Evolutionary conservation across 2,888 invertebrate species (phyloP), one percentile per base, ranked within the genome.

Genomic region (Aromia moschata): DNA sequence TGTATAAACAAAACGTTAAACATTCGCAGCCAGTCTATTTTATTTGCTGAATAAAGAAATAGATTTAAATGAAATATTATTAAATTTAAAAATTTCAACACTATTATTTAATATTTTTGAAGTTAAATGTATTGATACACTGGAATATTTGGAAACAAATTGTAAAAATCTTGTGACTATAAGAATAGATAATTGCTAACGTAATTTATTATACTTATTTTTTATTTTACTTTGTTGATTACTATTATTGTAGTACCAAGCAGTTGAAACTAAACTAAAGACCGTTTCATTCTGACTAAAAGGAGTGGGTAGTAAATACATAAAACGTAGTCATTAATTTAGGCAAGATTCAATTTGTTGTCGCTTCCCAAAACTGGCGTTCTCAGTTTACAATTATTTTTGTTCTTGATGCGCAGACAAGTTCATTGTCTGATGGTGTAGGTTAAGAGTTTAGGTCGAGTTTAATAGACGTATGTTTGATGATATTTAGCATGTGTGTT

Each of bases 241-340:
- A n/a, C n/a, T n/a, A n/a, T n/a, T n/a, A n/a, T 7, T 1, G 37
- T 37, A 2, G 37, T 37, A 12, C 14, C 2, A 12, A 18, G 4
- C n/a, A 17, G 14, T 14, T 25, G 43, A 43, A 11, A n/a, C 17
- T 20, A 12, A 9, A 11, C 10, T 12, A 43, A 40, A 10, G 15
- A 43, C 12, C 25, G 43, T 25, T 25, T 25, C 25, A 25, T 7
- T 25, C 4, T 25, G 20, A 43, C 7, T 14, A 25, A 25, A 43
- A 43, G 25, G 14, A 43, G 43, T 43, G 43, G 43, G 43, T 2
- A n/a, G 43, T 5, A 43, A 1, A 9, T 43, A 43, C 43, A 43
- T n/a, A 20, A 18, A 43, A 25, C 14, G 20, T 12, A 14, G 25
- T 25, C 20, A 43, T 43, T 43, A 43, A 43, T 43, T 43, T 43